Conservation (phyloP, 2,113 vertebrate species). For the Chloropsis cyanopogon region DNA sequence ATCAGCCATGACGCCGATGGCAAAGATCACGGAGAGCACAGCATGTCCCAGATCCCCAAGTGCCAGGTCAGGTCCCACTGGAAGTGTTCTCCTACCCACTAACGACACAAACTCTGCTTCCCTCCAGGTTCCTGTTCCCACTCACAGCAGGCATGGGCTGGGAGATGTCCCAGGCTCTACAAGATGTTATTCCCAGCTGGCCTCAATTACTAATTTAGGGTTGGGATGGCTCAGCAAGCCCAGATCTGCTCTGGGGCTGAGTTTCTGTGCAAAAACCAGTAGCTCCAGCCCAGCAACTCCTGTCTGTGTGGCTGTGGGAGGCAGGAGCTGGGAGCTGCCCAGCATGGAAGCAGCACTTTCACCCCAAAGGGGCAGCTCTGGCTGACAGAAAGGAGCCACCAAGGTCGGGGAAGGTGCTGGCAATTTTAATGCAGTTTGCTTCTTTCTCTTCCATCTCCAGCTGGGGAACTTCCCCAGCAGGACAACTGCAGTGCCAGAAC, state of each 20-base stretch:
- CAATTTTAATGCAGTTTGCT: not conserved
- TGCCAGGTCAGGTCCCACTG: not conserved
- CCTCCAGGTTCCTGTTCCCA: not conserved
- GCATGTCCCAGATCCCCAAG: not conserved
- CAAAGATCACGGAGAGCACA: not conserved
- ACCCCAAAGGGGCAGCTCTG: not conserved
- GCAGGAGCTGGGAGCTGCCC: not conserved
- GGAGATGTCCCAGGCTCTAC: not conserved
- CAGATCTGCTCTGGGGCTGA: not conserved
- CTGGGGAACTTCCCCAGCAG: constrained; percentile 28
- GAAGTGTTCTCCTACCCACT: not conserved
- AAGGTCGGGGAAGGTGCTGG: not conserved
- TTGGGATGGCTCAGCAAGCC: not conserved
- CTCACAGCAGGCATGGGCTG: accelerated
- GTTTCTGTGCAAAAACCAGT: not conserved
- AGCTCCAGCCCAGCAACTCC: not conserved
- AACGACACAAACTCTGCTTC: not conserved
- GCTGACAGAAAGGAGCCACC: not conserved
- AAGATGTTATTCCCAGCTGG: not conserved
- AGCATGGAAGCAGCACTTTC: not conserved
- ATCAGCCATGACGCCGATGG: accelerated
- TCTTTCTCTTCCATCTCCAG: not conserved
- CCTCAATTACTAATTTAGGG: not conserved
- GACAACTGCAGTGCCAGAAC: constrained; percentile 19
- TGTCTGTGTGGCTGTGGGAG: not conserved